Evolutionary conservation across 1,140 invertebrate genomes (phyloP), one percentile per base, ranked within the genome.

Genomic region (Bombus affinis): DNA sequence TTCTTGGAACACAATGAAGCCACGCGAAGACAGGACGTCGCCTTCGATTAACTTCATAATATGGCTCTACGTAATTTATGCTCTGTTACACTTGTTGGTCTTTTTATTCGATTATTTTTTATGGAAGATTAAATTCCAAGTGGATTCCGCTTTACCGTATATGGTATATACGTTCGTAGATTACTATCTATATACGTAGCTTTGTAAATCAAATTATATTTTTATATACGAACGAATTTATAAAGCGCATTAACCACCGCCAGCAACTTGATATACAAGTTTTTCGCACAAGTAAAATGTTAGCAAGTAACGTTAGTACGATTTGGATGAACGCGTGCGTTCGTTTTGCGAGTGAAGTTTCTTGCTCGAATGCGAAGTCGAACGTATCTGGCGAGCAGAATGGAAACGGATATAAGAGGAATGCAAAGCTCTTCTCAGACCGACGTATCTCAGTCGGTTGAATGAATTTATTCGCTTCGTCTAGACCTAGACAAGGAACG

Each of bases 61-160:
- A 59, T 80, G 80, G 72, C 85, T 93, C 32, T 93, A 93, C 77
- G 39, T 90, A 22, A 87, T 87, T 59, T 93, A 92, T 25, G 85
- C 47, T 5, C 12, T 90, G 1, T 74, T 92, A 18, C 91, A 91
- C 32, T 71, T 92, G 1, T 53, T 90, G 22, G 85, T 92, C 4
- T 83, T 92, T 39, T 8, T 92, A 18, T 82, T 92, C 15, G 89
- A 92, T 59, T 88, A 91, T 93, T 92, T 93, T 92, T 92, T 89
- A 89, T 90, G 90, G 88, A 89, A 3, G 83, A 88, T 53, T 92
- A 87, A 92, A 82, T 89, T 76, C 62, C 32, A 39, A 37, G 32
- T 22, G 4, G 0, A 44, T 42, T 35, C n/a, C 2, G 0, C 1
- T 32, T 28, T 25, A 1, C 12, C 0, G 6, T 18, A 6, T 22